phyloP scores from a whole-genome alignment of 2,797 vertebrate genomes.

The Hipposideros larvatus region DNA sequence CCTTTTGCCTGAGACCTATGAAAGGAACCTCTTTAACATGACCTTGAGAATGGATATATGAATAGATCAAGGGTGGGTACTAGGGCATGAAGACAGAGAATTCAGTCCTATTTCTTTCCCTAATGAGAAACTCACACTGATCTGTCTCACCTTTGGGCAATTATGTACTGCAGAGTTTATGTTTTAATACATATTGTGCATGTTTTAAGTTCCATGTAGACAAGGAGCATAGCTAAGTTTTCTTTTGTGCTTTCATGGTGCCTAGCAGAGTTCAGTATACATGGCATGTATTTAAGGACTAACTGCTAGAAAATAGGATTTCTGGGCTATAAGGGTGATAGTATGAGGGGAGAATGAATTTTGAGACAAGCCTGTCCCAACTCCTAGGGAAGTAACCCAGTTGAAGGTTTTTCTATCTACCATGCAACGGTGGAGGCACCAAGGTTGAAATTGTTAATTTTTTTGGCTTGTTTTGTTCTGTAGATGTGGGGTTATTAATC shows the following conservation, averaged over 20 bases:
- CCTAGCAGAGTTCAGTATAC: not conserved
- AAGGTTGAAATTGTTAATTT: not conserved
- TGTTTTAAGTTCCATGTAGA: not conserved
- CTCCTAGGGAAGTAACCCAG: not conserved
- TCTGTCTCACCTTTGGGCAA: not conserved
- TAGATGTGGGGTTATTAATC: not conserved
- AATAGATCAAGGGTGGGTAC: not conserved
- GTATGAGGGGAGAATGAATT: not conserved
- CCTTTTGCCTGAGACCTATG: not conserved
- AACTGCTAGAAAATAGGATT: not conserved
- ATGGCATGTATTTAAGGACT: not conserved
- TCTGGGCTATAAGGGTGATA: not conserved
- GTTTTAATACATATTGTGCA: conserved; percentile 9
- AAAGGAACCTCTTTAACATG: not conserved
- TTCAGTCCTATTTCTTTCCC: not conserved
- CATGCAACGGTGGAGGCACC: not conserved
- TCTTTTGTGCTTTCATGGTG: not conserved
- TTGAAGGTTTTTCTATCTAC: not conserved
- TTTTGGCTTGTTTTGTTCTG: not conserved
- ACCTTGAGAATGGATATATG: not conserved
- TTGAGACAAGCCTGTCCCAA: not conserved
- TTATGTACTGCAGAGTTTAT: not conserved
- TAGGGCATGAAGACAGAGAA: not conserved
- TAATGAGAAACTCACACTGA: not conserved
- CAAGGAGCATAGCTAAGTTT: not conserved